Percentiles rank a stretch among this genome's conserved stretches.
phyloP scores from a whole-genome alignment of 2,113 vertebrate species.

The Pungitius pungitius region DNA sequence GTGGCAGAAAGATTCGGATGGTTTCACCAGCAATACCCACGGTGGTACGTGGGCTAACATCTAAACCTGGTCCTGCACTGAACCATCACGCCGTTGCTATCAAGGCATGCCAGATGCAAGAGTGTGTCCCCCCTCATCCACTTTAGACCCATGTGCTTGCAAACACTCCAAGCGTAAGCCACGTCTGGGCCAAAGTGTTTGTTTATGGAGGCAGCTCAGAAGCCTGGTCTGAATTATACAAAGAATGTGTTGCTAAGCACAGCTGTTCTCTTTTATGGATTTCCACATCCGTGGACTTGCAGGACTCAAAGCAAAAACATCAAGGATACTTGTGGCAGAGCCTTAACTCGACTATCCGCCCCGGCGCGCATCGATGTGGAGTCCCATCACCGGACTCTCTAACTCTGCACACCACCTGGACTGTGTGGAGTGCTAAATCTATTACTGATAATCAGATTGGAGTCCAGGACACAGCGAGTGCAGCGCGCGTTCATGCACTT shows the following conservation, averaged over 20 bases:
- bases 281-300: conserved; percentile 1
- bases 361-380: conserved; percentile 17
- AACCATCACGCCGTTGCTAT: conserved; percentile 22
- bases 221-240: conserved; percentile 43
- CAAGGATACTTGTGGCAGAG: not conserved
- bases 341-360: not conserved
- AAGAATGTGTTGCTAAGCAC: conserved; percentile 38
- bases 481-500: not conserved
- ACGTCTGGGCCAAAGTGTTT: conserved; percentile 43
- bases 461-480: not conserved
- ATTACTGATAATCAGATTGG: not conserved
- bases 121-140: conserved; percentile 19
- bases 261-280: conserved; percentile 48
- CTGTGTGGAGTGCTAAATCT: not conserved
- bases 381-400: conserved; percentile 10
- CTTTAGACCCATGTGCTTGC: conserved; percentile 37
- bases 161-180: conserved; percentile 42
- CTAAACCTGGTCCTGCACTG: not conserved
- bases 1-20: not conserved
- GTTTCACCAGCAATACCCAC: conserved; percentile 1
- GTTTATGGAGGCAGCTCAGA: conserved; percentile 39
- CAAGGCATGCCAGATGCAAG: conserved; percentile 20
- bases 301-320: conserved; percentile 11
- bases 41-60: conserved; percentile 9
- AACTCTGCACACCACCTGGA: conserved; percentile 8